These are phyloP conservation scores for Leptonema lineaticorne DNA, from an alignment of 1,140 invertebrate genomes.

Conservation along the genomic window DNA sequence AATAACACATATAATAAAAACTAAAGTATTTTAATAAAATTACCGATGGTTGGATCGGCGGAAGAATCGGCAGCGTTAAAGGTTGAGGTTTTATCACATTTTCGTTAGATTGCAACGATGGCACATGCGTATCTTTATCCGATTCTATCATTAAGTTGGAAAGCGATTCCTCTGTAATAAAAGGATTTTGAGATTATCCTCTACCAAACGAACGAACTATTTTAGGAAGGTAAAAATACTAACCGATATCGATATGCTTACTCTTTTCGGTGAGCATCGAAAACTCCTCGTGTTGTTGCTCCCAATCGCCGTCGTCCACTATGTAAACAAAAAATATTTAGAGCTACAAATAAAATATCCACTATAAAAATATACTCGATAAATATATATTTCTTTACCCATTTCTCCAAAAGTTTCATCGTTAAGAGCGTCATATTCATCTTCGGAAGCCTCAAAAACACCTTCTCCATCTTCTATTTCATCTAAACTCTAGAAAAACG, in stretches of 20 bases:
- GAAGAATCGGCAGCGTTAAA: neutral
- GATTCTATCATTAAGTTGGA: conserved; percentile 55
- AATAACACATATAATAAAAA: neutral
- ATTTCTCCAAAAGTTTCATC: conserved; percentile 86
- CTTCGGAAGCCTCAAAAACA: conserved; percentile 70
- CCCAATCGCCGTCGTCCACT: conserved; percentile 55
- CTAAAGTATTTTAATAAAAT: neutral
- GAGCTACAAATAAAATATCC: too few species aligned
- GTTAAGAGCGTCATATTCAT: conserved; percentile 86
- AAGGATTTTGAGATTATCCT: conserved; percentile 12
- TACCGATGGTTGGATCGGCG: neutral
- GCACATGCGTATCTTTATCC: conserved; percentile 40
- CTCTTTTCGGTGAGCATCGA: conserved; percentile 51
- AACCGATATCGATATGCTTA: conserved; percentile 40
- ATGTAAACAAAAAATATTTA: conserved; percentile 30
- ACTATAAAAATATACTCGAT: neutral
- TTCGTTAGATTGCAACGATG: neutral
- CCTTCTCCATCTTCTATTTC: conserved; percentile 59
- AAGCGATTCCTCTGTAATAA: conserved; percentile 50
- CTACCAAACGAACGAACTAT: neutral
- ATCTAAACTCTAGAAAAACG: conserved; percentile 52
- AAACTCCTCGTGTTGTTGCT: conserved; percentile 53
- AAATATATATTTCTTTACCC: conserved; percentile 47
- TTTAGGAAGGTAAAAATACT: conserved; percentile 1
- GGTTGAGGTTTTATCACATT: conserved; percentile 12